Base-by-base conservation (phyloP, 2,113 vertebrate genomes). In the Carassius auratus region DNA sequence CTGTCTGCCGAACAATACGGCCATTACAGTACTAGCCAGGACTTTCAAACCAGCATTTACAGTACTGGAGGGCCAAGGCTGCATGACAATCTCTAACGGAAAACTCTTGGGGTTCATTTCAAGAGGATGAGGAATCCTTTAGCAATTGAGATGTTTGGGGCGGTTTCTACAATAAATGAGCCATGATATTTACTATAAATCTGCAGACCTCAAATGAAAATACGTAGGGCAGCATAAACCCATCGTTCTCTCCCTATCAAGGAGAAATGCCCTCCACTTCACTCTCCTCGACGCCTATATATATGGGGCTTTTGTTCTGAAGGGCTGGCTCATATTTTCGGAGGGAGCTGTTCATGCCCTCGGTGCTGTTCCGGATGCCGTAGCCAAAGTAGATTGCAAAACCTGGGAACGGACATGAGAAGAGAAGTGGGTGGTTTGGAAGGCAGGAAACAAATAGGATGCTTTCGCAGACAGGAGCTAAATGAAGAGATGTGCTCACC, bases 361-460 rank as follows among this genome's bases (percentile, higher is more conserved):
- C 96, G 1, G 89, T 91, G 62, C 98, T 99, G 94, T 99, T 94
- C 90, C 76, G 74, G 14, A 99, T 96, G 15, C 97, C 98, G 0
- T 98, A 99, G 52, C 91, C 64, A 4, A 99, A 99, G 92, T 99
- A 99, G 92, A 98, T 97, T 21, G 71, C 1, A 69, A 98, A 98
- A 61, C 97, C 97, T 99, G 90, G 61, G 55, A 85, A 13, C 17
- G 0, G 17, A 71, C 2, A 30, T 33, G 36, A 36, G 61, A 81
- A 83, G 15, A 76, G 15, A 50, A 87, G 0, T 38, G 38, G 33
- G 73, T 64, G 82, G 19, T 21, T 9, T 26, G 66, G 42, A 42
- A 74, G 14, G 14, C 59, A 21, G 36, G 23, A 42, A 59, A 62
- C 48, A 12, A 48, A 57, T 6, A 33, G 19, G 9, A 9, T 42